A percentile compares a stretch with the other conserved stretches of the same genome.
Evolutionary conservation across 2,113 vertebrate species (phyloP).

Genomic region (Epinephelus lanceolatus): DNA sequence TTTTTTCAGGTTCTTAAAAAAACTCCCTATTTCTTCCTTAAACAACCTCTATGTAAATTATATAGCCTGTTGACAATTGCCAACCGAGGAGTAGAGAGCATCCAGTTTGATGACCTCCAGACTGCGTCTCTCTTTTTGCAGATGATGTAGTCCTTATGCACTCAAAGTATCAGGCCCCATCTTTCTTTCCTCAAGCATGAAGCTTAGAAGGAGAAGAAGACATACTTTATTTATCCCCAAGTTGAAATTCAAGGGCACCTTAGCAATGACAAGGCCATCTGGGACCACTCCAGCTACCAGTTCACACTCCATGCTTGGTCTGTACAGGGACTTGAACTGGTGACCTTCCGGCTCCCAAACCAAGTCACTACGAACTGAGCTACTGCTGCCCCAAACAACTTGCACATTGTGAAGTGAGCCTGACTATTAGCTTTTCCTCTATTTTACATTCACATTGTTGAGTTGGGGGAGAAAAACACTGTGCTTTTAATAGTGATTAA

Average conservation of each 20-base stretch:
- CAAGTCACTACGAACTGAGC: too few species aligned
- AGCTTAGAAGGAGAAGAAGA: not conserved
- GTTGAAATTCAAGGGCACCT: too few species aligned
- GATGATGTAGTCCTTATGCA: not conserved
- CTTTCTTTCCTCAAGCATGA: not conserved
- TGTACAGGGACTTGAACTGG: too few species aligned
- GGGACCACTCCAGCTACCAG: too few species aligned
- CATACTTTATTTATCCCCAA: too few species aligned
- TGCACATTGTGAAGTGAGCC: not conserved
- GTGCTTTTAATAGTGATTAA: not conserved
- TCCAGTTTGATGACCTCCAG: not conserved
- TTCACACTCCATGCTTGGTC: too few species aligned
- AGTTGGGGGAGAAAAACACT: not conserved
- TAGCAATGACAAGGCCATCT: too few species aligned
- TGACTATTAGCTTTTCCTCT: not conserved
- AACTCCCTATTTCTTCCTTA: not conserved
- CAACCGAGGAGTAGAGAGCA: not conserved
- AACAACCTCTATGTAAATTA: not conserved
- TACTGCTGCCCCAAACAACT: too few species aligned
- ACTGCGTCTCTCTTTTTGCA: not conserved
- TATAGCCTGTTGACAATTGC: not conserved
- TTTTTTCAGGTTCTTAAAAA: not conserved
- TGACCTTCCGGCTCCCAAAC: too few species aligned
- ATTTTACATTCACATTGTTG: not conserved
- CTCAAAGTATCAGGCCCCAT: not conserved